phyloP scores from a whole-genome alignment of 2,888 invertebrate genomes.

The Erebia palarica region DNA sequence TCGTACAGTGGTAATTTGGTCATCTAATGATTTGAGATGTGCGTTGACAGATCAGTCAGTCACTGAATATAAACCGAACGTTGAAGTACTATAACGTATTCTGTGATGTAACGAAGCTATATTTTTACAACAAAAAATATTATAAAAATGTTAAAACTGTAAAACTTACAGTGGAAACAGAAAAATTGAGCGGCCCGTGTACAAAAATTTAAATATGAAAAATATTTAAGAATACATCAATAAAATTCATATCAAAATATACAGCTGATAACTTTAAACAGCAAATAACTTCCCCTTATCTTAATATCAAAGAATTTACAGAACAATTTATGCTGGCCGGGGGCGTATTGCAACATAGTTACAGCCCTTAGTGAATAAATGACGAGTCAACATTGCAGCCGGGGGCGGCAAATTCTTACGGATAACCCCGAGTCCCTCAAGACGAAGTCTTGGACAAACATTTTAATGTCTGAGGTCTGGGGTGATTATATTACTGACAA shows the following conservation, averaged over 20 bases:
- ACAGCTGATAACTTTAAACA: conserved; percentile 9
- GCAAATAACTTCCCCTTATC: conserved; percentile 19
- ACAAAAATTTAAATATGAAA: too few species aligned
- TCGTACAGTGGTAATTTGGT: too few species aligned
- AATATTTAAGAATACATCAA: not conserved
- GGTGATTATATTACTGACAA: not conserved
- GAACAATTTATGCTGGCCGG: conserved; percentile 34
- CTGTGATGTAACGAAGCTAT: too few species aligned
- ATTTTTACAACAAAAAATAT: too few species aligned
- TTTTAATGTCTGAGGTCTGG: conserved; percentile 25
- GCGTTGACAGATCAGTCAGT: too few species aligned
- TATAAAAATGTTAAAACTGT: too few species aligned
- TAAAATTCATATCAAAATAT: not conserved
- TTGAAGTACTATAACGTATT: too few species aligned
- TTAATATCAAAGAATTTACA: conserved; percentile 35
- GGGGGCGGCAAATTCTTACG: conserved; percentile 22
- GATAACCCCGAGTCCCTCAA: conserved; percentile 13
- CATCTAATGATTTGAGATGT: too few species aligned
- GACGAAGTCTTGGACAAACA: conserved; percentile 24
- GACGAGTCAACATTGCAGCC: conserved; percentile 32
- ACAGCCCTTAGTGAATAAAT: conserved; percentile 28
- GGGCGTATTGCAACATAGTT: conserved; percentile 24
- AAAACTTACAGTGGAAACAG: too few species aligned
- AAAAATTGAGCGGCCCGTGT: too few species aligned
- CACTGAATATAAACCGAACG: too few species aligned